phyloP scores from a whole-genome alignment of 2,888 invertebrate genomes.

The Hirudinaria manillensis region DNA sequence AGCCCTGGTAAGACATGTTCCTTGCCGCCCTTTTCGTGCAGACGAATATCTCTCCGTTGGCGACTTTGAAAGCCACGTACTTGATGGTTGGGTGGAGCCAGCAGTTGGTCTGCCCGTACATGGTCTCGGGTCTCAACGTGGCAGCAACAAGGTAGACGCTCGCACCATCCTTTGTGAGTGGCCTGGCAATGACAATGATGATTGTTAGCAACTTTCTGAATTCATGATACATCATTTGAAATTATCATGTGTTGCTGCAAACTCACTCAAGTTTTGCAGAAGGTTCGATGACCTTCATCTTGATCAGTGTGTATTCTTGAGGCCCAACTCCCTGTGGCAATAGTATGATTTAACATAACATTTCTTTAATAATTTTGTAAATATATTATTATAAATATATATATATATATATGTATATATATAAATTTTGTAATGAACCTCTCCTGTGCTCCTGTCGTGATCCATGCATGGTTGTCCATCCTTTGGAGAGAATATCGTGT shows the following conservation, averaged over 20 bases:
- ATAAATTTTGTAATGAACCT: constrained; percentile 57
- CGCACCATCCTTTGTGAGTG: neutral
- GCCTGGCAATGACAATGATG: neutral
- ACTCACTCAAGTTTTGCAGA: constrained; percentile 63
- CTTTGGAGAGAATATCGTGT: constrained; percentile 89
- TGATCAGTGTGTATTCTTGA: constrained; percentile 93
- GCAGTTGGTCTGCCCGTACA: constrained; percentile 99
- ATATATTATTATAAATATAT: too few species aligned
- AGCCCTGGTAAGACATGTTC: constrained; percentile 74
- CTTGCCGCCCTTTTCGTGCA: constrained; percentile 80
- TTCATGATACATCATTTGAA: too few species aligned
- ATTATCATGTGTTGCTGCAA: neutral
- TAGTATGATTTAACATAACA: constrained; percentile 31
- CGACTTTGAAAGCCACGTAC: constrained; percentile 75
- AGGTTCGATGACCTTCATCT: constrained; percentile 76
- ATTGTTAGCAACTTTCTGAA: too few species aligned
- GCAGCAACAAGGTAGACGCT: constrained; percentile 82
- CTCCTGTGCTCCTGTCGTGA: constrained; percentile 89
- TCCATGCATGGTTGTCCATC: constrained; percentile 99
- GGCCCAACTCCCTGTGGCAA: constrained; percentile 74
- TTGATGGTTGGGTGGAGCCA: constrained; percentile 92
- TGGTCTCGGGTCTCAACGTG: constrained; percentile 95
- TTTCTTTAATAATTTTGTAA: neutral
- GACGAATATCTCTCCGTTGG: constrained; percentile 70
- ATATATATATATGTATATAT: too few species aligned